Conservation (phyloP, 92 coral and sea anemone species). For the Diadumene lineata region DNA sequence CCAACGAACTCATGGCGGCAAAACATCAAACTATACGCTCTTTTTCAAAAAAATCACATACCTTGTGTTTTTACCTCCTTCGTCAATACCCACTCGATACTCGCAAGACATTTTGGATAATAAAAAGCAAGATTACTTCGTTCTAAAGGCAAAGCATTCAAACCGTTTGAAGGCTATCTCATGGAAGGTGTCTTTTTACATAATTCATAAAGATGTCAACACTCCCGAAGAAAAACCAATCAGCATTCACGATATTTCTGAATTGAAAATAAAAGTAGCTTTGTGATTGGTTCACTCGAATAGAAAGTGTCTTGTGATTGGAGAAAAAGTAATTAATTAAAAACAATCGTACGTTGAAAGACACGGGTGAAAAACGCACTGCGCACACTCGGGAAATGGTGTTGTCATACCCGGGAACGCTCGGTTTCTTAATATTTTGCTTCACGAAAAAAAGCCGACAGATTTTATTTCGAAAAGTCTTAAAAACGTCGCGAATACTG, state of each 20-base stretch:
- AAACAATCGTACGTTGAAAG: too few relatives aligned
- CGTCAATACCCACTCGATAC: conserved; percentile 2
- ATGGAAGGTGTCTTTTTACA: conserved; percentile 4
- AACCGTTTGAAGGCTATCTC: conserved; percentile 27
- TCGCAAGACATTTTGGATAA: conserved; percentile 24
- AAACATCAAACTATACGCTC: not conserved
- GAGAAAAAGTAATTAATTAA: conserved; percentile 2
- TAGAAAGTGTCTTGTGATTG: conserved; percentile 5
- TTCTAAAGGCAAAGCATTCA: conserved; percentile 19
- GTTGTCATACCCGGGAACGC: too few relatives aligned
- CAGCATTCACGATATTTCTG: conserved; percentile 13
- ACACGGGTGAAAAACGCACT: too few relatives aligned
- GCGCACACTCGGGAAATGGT: too few relatives aligned
- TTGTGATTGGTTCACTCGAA: conserved; percentile 17
- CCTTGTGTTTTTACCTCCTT: not conserved
- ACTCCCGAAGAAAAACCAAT: conserved; percentile 21
- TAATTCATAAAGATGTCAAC: conserved; percentile 32
- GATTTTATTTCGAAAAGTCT: too few relatives aligned
- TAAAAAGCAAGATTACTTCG: conserved; percentile 14
- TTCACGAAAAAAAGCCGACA: too few relatives aligned
- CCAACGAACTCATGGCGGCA: conserved; percentile 2
- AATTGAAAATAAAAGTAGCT: conserved; percentile 3
- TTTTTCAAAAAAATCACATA: not conserved
- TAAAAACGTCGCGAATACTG: too few relatives aligned
- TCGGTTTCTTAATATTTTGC: too few relatives aligned